A percentile compares a stretch with the other conserved stretches of the same genome.
Evolutionary conservation across 2,888 invertebrate species (phyloP).

Genomic region (Selenia dentaria): DNA sequence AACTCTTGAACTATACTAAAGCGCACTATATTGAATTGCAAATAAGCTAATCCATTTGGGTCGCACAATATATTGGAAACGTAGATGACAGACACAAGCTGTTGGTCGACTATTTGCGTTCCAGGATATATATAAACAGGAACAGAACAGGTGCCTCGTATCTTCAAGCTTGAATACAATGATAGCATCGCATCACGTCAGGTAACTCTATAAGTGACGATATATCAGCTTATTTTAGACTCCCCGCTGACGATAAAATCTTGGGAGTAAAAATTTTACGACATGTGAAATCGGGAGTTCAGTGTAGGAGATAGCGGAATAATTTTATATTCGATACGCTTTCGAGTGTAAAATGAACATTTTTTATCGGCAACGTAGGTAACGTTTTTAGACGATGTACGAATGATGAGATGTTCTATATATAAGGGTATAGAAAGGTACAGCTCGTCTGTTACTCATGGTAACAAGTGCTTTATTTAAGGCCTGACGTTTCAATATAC

Average conservation of each 20-base stretch:
- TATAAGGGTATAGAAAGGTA: conserved; percentile 12
- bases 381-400: conserved; percentile 48
- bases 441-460: conserved; percentile 11
- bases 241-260: conserved; percentile 54
- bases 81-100: conserved; percentile 47
- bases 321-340: conserved; percentile 58
- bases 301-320: conserved; percentile 53
- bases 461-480: conserved; percentile 15
- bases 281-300: conserved; percentile 61
- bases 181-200: conserved; percentile 51
- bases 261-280: conserved; percentile 60
- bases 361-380: conserved; percentile 50
- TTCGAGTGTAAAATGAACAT: conserved; percentile 56
- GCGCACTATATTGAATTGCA: no score
- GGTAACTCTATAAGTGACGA: conserved; percentile 45
- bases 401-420: conserved; percentile 37
- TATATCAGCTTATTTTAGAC: conserved; percentile 56
- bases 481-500: background rate
- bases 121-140: conserved; percentile 59
- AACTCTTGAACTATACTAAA: no score
- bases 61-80: no score
- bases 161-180: conserved; percentile 50
- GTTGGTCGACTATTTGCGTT: conserved; percentile 45
- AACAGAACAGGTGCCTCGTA: conserved; percentile 60
- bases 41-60: no score